Evolutionary conservation across 2,113 vertebrate species (phyloP).

Genomic region (Passer domesticus): DNA sequence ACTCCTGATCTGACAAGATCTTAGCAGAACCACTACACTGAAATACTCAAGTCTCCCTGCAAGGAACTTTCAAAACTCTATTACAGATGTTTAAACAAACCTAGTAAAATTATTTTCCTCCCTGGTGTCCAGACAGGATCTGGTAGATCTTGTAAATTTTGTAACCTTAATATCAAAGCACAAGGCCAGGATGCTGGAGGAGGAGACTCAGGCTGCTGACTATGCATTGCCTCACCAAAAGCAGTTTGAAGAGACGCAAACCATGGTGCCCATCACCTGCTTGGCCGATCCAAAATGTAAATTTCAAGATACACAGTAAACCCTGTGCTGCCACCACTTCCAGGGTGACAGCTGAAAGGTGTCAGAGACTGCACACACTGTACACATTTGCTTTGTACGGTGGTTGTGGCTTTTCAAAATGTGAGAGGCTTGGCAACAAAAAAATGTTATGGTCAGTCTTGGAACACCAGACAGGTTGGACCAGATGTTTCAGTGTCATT

Average conservation of each 20-base stretch:
- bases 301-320: not conserved
- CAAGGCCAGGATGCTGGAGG: not conserved
- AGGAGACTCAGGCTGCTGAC: not conserved
- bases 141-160: not conserved
- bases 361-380: not conserved
- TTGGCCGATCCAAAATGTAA: not conserved
- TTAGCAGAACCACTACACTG: not conserved
- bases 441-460: not conserved
- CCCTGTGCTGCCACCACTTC: fast-evolving
- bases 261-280: not conserved
- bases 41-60: fast-evolving
- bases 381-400: not conserved
- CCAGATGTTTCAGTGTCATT: not conserved
- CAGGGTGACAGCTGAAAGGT: not conserved
- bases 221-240: not conserved
- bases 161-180: not conserved
- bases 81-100: not conserved
- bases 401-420: not conserved
- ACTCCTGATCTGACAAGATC: not conserved
- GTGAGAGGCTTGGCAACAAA: not conserved
- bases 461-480: not conserved
- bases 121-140: not conserved
- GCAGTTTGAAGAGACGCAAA: not conserved
- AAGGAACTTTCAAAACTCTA: not conserved
- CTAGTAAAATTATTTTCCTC: not conserved